Evolutionary conservation across 2,888 invertebrate genomes (phyloP), one percentile per base, ranked within the genome.

Genomic region (Suillia variegata): DNA sequence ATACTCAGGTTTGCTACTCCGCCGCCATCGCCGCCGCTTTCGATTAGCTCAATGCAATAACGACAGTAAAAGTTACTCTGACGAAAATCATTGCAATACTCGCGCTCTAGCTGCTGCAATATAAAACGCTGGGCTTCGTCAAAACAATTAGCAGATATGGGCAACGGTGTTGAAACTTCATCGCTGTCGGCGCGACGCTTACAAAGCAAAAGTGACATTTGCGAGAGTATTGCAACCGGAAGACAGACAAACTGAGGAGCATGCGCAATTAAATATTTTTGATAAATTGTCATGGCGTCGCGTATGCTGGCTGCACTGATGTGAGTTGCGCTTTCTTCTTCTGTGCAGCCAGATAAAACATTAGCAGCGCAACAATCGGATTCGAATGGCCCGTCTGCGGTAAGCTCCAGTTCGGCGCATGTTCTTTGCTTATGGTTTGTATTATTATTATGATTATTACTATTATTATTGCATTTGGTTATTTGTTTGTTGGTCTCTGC

Each of bases 1-100:
- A 98, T 85, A 60, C 87, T 88, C 42, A 96, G 88, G 81, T 87
- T 87, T 31, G 31, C 13, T 42, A 31, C 1, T 49, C 24, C 12
- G 33, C 31, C 4, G 56, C 45, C 13, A 10, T 53, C 34, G 26
- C 54, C 60, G 1, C 66, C 62, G 51, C 71, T 67, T 15, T 79
- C 73, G 38, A 80, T 85, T 62, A 97, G 87, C 80, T 98, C 96
- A 70, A 98, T 89, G 84, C 96, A 95, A 84, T 96, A 93, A 83
- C 94, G 96, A 76, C 93, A 93, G 82, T 93, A 93, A 78, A 89
- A 92, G 75, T 92, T 90, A 80, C 94, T 96, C 71, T 88, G 87
- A 66, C 92, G 82, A 83, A 95, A 98, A 68, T 89, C 89, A 71
- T 88, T 87, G 78, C 92, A 90, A 83, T 90, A 90, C 82, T 89